Evolutionary conservation across 2,797 vertebrate species (phyloP).

Genomic region (Columba guinea): DNA sequence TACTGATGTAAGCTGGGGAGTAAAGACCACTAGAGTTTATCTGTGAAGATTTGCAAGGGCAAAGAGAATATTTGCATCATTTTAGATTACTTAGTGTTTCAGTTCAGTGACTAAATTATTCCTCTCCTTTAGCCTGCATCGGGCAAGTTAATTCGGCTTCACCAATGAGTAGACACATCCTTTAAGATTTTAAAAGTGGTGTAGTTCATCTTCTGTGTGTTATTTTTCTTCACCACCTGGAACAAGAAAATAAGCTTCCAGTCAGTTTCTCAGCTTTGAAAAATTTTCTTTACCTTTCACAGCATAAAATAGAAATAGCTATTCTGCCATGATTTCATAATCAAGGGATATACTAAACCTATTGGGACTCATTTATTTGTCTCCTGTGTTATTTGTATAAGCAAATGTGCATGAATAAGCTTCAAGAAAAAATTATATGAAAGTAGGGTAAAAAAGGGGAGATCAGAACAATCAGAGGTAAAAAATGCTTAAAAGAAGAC

Average conservation of each 20-base stretch:
- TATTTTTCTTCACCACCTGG: conserved; percentile 60
- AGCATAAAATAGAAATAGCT: conserved; percentile 40
- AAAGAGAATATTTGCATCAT: conserved; percentile 60
- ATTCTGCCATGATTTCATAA: conserved; percentile 43
- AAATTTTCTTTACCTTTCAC: conserved; percentile 43
- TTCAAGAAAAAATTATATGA: neutral
- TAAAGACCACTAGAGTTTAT: conserved; percentile 2
- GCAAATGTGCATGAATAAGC: neutral
- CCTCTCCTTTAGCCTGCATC: conserved; percentile 10
- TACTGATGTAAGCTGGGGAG: neutral
- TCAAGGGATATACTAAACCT: conserved; percentile 10
- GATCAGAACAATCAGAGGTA: neutral
- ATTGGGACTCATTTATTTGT: conserved; percentile 35
- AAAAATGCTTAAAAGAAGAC: neutral
- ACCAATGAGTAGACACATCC: conserved; percentile 46
- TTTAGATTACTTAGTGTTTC: conserved; percentile 59
- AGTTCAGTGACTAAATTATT: conserved; percentile 59
- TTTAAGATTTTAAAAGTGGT: conserved; percentile 53
- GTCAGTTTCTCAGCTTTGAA: conserved; percentile 28
- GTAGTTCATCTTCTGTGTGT: neutral
- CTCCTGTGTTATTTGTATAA: neutral
- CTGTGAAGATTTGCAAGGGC: conserved; percentile 52
- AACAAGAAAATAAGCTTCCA: conserved; percentile 60
- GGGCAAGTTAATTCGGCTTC: conserved; percentile 66
- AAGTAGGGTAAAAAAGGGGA: neutral